phyloP scores from a whole-genome alignment of 2,113 vertebrate species.

The Platysteira castanea region DNA sequence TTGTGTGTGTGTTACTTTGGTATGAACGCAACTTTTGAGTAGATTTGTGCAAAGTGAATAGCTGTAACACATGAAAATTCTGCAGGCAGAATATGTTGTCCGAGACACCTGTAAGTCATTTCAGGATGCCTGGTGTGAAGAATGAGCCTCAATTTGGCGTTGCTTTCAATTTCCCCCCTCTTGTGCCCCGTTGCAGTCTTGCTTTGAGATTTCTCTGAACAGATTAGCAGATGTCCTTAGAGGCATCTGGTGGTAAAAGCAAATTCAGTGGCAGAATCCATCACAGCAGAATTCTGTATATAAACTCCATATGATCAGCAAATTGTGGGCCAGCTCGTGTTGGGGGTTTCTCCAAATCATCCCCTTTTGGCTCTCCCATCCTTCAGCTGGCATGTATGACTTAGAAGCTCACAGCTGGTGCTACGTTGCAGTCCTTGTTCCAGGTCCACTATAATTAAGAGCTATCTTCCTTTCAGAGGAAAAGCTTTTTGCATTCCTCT shows the following conservation, averaged over 20 bases:
- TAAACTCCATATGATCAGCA: conserved; percentile 25
- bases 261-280: conserved; percentile 28
- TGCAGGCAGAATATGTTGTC: background rate
- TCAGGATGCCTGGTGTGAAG: background rate
- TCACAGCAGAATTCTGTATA: conserved; percentile 22
- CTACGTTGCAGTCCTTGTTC: background rate
- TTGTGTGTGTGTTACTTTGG: background rate
- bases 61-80: background rate
- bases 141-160: background rate
- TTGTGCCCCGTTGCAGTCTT: background rate
- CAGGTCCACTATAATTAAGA: conserved; percentile 32
- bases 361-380: conserved; percentile 28
- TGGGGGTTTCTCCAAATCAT: conserved; percentile 38
- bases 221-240: conserved; percentile 49
- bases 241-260: conserved; percentile 46
- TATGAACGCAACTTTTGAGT: background rate
- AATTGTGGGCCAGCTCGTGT: conserved; percentile 17
- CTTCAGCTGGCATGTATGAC: conserved; percentile 1
- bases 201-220: conserved; percentile 6
- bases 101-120: conserved; percentile 30
- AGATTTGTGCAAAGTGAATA: background rate
- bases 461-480: background rate
- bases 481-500: background rate
- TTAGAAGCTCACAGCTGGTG: conserved; percentile 27
- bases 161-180: background rate